Conservation (phyloP, 2,113 vertebrate species). For the Gymnocephalus cernua region DNA sequence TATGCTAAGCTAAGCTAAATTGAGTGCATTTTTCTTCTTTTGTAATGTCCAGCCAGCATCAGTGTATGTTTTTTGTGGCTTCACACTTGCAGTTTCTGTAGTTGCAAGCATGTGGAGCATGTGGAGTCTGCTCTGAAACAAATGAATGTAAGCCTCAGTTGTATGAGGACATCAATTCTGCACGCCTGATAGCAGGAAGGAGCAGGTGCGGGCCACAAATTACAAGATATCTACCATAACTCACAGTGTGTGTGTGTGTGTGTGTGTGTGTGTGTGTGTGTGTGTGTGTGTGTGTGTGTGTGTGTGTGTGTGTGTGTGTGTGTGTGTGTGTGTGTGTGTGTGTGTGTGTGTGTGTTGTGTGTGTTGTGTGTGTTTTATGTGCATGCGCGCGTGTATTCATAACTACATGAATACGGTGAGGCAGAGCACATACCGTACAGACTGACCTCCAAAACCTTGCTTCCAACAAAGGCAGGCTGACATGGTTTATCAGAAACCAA, state of each 20-base stretch:
- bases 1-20: not conserved
- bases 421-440: not conserved
- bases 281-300: constrained; percentile 1
- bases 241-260: constrained; percentile 22
- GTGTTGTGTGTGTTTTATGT: constrained; percentile 7
- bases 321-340: constrained; percentile 9
- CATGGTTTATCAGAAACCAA: not conserved
- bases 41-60: constrained; percentile 32
- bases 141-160: constrained; percentile 58
- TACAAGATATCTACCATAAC: constrained; percentile 46
- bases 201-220: constrained; percentile 73
- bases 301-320: constrained; percentile 4
- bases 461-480: constrained; percentile 13
- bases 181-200: constrained; percentile 49
- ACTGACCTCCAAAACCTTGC: constrained; percentile 19
- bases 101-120: constrained; percentile 60
- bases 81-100: constrained; percentile 49
- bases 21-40: constrained; percentile 12
- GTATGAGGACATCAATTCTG: constrained; percentile 69
- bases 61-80: constrained; percentile 28
- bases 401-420: constrained; percentile 14
- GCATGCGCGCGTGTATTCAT: too few species aligned
- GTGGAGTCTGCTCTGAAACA: constrained; percentile 56
- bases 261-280: constrained; percentile 17
- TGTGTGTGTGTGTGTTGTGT: not conserved